phyloP scores from a whole-genome alignment of 2,888 invertebrate genomes.

The Odontothrips loti region DNA sequence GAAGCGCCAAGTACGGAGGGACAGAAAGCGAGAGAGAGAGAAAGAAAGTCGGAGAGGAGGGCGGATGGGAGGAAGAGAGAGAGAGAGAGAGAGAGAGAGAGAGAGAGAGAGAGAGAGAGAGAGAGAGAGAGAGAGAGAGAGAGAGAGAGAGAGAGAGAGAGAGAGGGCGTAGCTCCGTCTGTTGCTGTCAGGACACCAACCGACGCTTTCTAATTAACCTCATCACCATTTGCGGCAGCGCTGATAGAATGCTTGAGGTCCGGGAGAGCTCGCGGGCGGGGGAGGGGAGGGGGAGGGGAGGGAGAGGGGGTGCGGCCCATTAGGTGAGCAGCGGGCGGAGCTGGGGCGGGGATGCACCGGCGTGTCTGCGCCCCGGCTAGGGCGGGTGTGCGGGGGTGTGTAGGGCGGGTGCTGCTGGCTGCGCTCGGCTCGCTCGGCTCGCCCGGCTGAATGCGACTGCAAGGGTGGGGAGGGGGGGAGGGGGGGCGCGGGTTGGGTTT shows the following conservation, averaged over 20 bases:
- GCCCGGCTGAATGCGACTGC: neutral
- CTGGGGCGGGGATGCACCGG: neutral
- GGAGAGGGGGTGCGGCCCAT: neutral
- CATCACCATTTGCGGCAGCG: neutral
- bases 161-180: neutral
- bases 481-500: neutral
- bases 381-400: neutral
- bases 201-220: neutral
- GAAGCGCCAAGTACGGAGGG: no score
- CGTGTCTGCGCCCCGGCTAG: neutral
- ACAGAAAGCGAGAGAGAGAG: neutral
- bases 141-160: no score
- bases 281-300: neutral
- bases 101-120: neutral
- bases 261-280: neutral
- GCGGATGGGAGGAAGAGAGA: neutral
- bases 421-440: neutral
- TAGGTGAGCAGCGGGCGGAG: neutral
- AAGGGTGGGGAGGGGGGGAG: neutral
- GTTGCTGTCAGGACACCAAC: neutral
- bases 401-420: neutral
- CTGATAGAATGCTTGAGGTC: constrained; percentile 11
- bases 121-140: no score
- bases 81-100: neutral
- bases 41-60: neutral